Percentiles rank a stretch among this genome's conserved stretches.
phyloP scores from a whole-genome alignment of 2,888 invertebrate species.

The Sinelater perroti region DNA sequence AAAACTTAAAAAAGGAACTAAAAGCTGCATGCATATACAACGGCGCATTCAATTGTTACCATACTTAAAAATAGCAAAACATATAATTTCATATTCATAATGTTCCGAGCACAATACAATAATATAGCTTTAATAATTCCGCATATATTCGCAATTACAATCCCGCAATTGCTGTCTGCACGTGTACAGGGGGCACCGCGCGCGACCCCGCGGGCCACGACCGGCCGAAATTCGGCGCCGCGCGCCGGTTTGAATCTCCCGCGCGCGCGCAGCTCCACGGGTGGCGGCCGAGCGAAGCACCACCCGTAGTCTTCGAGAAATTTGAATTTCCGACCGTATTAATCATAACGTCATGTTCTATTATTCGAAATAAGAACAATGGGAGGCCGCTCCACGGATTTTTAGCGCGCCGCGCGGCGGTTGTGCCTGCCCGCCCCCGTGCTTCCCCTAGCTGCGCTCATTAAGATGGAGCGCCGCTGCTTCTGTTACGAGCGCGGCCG shows the following conservation, averaged over 20 bases:
- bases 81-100: slow-evolving; percentile 60
- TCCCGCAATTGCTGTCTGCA: slow-evolving; percentile 21
- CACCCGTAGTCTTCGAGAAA: slow-evolving; percentile 57
- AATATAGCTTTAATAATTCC: slow-evolving; percentile 49
- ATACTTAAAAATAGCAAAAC: slow-evolving; percentile 56
- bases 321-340: slow-evolving; percentile 60
- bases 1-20: slow-evolving; percentile 31
- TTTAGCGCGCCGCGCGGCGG: no score
- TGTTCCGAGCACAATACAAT: slow-evolving; percentile 54
- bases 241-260: slow-evolving; percentile 50
- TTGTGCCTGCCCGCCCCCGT: neutral
- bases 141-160: slow-evolving; percentile 46
- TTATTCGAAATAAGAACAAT: slow-evolving; percentile 57
- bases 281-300: slow-evolving; percentile 52
- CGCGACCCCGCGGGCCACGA: no score
- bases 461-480: slow-evolving; percentile 4
- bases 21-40: slow-evolving; percentile 50
- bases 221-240: no score
- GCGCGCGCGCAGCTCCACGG: slow-evolving; percentile 47
- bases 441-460: neutral
- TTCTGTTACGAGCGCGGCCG: slow-evolving; percentile 14
- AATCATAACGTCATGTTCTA: slow-evolving; percentile 60
- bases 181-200: slow-evolving; percentile 25
- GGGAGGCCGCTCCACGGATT: slow-evolving; percentile 41
- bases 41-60: slow-evolving; percentile 57